phyloP scores from a whole-genome alignment of 1,140 invertebrate species.

The Sycophila sp. region DNA sequence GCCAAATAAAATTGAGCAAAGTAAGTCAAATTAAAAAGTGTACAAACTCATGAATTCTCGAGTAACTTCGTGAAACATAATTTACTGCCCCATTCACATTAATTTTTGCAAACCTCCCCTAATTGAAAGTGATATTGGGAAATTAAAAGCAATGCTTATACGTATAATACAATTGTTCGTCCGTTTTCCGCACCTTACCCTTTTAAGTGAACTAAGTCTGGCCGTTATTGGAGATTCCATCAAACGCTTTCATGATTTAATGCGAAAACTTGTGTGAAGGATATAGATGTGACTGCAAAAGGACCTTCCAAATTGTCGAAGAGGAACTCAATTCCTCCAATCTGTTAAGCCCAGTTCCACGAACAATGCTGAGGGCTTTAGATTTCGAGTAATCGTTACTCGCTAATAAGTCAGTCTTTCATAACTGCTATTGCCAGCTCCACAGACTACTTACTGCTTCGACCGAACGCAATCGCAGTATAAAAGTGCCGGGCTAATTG shows the following conservation, averaged over 20 bases:
- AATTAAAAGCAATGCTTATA: slow-evolving; percentile 33
- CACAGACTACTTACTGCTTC: too few species aligned
- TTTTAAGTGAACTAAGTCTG: slow-evolving; percentile 52
- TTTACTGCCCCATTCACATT: too few species aligned
- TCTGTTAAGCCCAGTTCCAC: slow-evolving; percentile 5
- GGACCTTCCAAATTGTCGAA: slow-evolving; percentile 50
- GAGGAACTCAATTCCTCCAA: slow-evolving; percentile 45
- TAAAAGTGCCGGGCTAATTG: too few species aligned
- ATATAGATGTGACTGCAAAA: slow-evolving; percentile 37
- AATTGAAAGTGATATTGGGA: too few species aligned
- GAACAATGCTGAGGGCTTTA: slow-evolving; percentile 20
- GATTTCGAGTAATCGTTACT: slow-evolving; percentile 2
- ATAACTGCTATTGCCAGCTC: too few species aligned
- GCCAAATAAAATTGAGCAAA: too few species aligned
- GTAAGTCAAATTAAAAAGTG: too few species aligned
- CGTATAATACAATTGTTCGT: slow-evolving; percentile 29
- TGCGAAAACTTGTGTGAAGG: slow-evolving; percentile 46
- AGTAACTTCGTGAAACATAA: too few species aligned
- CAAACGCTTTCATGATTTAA: slow-evolving; percentile 48
- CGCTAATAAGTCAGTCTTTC: slow-evolving; percentile 3
- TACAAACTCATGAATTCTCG: too few species aligned
- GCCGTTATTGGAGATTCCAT: slow-evolving; percentile 52
- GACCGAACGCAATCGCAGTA: too few species aligned
- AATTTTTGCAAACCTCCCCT: too few species aligned
- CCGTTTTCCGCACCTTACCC: slow-evolving; percentile 28